Evolutionary conservation across 1,140 invertebrate genomes (phyloP).

Genomic region (Bradysia coprophila): DNA sequence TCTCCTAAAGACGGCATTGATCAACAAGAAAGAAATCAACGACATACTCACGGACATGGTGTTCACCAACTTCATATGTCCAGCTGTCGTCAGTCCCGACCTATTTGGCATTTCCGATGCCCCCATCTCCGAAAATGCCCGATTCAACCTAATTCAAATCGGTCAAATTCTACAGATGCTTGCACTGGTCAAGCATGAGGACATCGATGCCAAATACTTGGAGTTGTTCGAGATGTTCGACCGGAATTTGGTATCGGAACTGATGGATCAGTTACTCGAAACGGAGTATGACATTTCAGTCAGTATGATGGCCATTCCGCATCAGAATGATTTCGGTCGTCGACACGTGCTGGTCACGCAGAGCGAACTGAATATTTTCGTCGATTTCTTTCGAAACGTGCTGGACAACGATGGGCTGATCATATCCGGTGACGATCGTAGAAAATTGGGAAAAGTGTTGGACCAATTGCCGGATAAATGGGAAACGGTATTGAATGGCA

Average conservation of each 20-base stretch:
- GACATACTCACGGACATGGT: slow-evolving; percentile 83
- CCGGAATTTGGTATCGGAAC: slow-evolving; percentile 50
- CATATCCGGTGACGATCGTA: slow-evolving; percentile 14
- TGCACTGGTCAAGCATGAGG: slow-evolving; percentile 67
- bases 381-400: slow-evolving; percentile 28
- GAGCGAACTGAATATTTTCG: slow-evolving; percentile 39
- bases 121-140: slow-evolving; percentile 75
- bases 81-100: slow-evolving; percentile 91
- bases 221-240: slow-evolving; percentile 64
- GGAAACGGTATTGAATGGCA: slow-evolving; percentile 6
- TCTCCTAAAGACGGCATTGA: slow-evolving; percentile 40
- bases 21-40: slow-evolving; percentile 46
- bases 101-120: slow-evolving; percentile 88
- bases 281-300: slow-evolving; percentile 31
- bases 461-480: slow-evolving; percentile 10
- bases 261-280: slow-evolving; percentile 47
- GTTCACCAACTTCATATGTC: slow-evolving; percentile 88
- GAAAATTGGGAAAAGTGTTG: slow-evolving; percentile 15
- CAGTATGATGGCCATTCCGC: slow-evolving; percentile 32
- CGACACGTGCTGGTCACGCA: slow-evolving; percentile 48
- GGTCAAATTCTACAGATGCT: slow-evolving; percentile 83
- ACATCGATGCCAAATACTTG: slow-evolving; percentile 46
- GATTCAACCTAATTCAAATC: slow-evolving; percentile 85
- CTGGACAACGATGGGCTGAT: slow-evolving; percentile 12
- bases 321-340: slow-evolving; percentile 35